phyloP scores from a whole-genome alignment of 2,113 vertebrate species.

The Apistogramma diplotaenia region DNA sequence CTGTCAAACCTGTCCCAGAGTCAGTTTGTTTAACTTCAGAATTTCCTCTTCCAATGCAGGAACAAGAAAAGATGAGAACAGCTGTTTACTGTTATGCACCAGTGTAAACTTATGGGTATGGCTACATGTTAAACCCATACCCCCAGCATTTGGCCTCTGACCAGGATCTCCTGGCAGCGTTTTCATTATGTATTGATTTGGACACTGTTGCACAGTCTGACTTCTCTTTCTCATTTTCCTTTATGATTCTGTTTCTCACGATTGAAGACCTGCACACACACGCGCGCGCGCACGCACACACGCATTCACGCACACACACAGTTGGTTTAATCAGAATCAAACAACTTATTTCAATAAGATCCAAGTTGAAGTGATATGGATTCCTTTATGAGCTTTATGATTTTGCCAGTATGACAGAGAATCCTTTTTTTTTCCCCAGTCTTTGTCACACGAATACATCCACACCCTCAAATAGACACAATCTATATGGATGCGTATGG shows the following conservation, averaged over 20 bases:
- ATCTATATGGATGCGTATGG: slow-evolving; percentile 57
- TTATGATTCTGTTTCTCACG: not conserved
- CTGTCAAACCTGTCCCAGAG: slow-evolving; percentile 19
- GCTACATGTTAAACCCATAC: not conserved
- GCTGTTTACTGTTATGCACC: not conserved
- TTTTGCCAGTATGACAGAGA: not conserved
- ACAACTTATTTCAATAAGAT: slow-evolving; percentile 39
- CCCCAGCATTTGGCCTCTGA: slow-evolving; percentile 35
- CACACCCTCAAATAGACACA: slow-evolving; percentile 36
- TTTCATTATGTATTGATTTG: slow-evolving; percentile 68
- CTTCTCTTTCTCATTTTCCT: slow-evolving; percentile 37
- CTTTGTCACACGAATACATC: slow-evolving; percentile 46
- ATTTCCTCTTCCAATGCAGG: slow-evolving; percentile 20
- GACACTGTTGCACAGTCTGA: slow-evolving; percentile 23
- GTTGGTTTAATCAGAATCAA: slow-evolving; percentile 36
- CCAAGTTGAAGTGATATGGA: slow-evolving; percentile 14
- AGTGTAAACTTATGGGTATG: not conserved
- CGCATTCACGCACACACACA: not conserved
- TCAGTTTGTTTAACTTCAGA: not conserved
- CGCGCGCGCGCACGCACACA: not conserved
- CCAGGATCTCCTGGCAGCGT: slow-evolving; percentile 37
- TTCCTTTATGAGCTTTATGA: slow-evolving; percentile 22
- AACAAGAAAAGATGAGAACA: not conserved
- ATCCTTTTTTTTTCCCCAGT: slow-evolving; percentile 24
- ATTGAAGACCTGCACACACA: not conserved